These are phyloP conservation scores for Anadara kagoshimensis DNA, from an alignment of 1,140 invertebrate genomes.

Conservation along the genomic window DNA sequence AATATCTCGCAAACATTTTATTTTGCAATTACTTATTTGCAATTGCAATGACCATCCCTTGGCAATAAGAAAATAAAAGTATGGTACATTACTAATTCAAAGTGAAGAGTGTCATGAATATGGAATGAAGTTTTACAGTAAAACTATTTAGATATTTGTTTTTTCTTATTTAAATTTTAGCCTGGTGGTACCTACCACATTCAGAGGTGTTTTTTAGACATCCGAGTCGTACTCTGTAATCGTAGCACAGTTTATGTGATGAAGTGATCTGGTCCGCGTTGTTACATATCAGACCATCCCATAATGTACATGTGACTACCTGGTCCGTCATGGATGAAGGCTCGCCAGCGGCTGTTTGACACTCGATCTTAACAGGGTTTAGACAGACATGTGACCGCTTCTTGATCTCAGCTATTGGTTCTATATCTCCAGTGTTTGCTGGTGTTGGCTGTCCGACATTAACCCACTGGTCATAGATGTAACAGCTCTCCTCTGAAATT, in stretches of 20 bases:
- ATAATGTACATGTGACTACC: constrained; percentile 83
- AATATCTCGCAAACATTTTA: no score
- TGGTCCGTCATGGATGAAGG: constrained; percentile 66
- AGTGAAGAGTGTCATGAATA: no score
- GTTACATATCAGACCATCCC: constrained; percentile 82
- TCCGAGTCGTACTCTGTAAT: constrained; percentile 69
- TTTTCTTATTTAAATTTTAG: no score
- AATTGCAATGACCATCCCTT: no score
- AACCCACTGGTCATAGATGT: constrained; percentile 50
- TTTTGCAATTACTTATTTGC: no score
- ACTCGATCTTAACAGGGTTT: constrained; percentile 62
- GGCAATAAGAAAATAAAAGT: no score
- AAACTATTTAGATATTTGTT: no score
- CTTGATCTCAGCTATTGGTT: constrained; percentile 43
- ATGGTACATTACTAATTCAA: no score
- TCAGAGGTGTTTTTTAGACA: constrained; percentile 57
- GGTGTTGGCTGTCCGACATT: constrained; percentile 47
- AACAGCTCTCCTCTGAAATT: no score
- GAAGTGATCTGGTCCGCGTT: constrained; percentile 50
- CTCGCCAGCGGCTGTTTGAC: constrained; percentile 51
- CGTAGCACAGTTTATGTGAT: constrained; percentile 44
- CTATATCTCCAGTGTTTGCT: constrained; percentile 39
- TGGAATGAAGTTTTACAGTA: no score
- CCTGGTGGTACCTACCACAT: constrained; percentile 47
- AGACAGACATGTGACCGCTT: constrained; percentile 41